Evolutionary conservation across 2,888 invertebrate genomes (phyloP).

Genomic region (Melikaiella ostensackeni): DNA sequence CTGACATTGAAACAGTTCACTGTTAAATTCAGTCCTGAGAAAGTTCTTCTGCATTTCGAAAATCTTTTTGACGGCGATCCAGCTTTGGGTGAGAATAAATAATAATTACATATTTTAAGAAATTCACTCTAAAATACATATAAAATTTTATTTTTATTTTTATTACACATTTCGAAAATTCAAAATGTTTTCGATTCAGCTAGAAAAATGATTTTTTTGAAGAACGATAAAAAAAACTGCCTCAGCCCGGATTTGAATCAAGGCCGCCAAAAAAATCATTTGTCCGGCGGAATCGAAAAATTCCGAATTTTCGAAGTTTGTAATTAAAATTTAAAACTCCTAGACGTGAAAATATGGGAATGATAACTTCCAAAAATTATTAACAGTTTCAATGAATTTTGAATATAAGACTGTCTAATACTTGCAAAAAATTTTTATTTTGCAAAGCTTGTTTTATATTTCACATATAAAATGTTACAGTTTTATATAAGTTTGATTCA

Average conservation of each 20-base stretch:
- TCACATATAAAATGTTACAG: neutral
- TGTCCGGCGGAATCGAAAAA: too few relatives aligned
- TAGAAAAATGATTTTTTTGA: too few relatives aligned
- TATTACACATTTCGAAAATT: too few relatives aligned
- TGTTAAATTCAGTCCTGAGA: constrained; percentile 82
- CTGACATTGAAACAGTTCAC: constrained; percentile 83
- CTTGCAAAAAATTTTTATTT: neutral
- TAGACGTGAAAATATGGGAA: too few relatives aligned
- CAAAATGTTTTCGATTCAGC: too few relatives aligned
- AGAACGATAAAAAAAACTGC: too few relatives aligned
- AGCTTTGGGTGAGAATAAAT: constrained; percentile 76
- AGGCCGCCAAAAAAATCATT: too few relatives aligned
- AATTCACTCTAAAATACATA: neutral
- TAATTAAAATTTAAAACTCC: too few relatives aligned
- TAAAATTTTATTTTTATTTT: too few relatives aligned
- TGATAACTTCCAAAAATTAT: too few relatives aligned
- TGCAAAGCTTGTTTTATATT: neutral
- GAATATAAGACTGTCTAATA: neutral
- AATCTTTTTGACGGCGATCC: constrained; percentile 84
- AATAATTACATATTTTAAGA: neutral
- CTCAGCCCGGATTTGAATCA: too few relatives aligned
- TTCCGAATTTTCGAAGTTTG: too few relatives aligned
- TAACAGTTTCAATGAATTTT: neutral
- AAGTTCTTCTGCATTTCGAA: constrained; percentile 81
- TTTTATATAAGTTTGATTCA: constrained; percentile 7